Conservation (phyloP, 2,888 invertebrate genomes). For the Macaria liturata region DNA sequence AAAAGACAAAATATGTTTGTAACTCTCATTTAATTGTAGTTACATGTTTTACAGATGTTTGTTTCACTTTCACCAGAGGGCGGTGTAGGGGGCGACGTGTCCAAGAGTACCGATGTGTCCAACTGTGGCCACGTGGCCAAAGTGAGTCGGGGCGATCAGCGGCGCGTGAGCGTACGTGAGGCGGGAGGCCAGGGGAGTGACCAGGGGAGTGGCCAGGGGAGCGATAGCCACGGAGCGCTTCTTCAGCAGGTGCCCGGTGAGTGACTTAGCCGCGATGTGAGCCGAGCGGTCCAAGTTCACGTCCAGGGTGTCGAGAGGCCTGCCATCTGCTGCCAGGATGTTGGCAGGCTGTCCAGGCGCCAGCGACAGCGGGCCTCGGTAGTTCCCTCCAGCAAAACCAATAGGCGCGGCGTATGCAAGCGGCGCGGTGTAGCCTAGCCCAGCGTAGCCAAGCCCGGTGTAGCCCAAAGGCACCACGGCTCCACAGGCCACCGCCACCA, state of each 20-base stretch:
- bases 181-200: conserved; percentile 8
- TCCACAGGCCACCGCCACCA: conserved; percentile 83
- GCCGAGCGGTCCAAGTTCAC: conserved; percentile 71
- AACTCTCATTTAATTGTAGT: conserved; percentile 64
- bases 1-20: conserved; percentile 34
- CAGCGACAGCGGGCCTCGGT: conserved; percentile 37
- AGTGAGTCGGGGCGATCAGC: too few species aligned
- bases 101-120: conserved; percentile 22
- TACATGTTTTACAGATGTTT: conserved; percentile 38
- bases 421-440: conserved; percentile 22
- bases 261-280: conserved; percentile 60
- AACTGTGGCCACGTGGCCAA: conserved; percentile 20
- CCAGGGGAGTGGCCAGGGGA: conserved; percentile 16
- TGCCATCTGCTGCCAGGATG: conserved; percentile 67
- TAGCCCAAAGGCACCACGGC: conserved; percentile 34
- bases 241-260: conserved; percentile 55
- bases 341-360: conserved; percentile 71
- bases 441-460: not conserved
- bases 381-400: conserved; percentile 26
- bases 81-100: conserved; percentile 28
- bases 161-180: conserved; percentile 13
- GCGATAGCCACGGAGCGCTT: conserved; percentile 54
- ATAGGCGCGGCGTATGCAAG: conserved; percentile 16
- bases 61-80: conserved; percentile 40
- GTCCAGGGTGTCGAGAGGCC: conserved; percentile 70